Conservation (phyloP, 1,140 invertebrate genomes). For the Drosophila truncata region DNA sequence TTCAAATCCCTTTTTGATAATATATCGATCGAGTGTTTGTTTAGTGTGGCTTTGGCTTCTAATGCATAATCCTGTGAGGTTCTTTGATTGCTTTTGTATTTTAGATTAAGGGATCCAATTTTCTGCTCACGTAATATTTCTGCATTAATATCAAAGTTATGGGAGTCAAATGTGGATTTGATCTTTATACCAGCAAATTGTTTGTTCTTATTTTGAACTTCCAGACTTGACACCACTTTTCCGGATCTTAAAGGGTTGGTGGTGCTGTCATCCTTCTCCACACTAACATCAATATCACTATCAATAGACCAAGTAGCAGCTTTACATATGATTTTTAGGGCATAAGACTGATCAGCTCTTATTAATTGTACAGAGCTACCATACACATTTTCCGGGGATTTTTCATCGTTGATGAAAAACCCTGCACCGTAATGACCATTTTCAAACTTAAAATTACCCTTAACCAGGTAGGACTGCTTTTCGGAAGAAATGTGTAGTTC, state of each 20-base stretch:
- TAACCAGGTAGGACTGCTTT: slow-evolving; percentile 60
- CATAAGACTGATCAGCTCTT: slow-evolving; percentile 37
- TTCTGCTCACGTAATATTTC: slow-evolving; percentile 58
- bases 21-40: slow-evolving; percentile 69
- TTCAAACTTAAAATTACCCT: slow-evolving; percentile 59
- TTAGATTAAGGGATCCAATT: slow-evolving; percentile 49
- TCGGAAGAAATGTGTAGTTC: slow-evolving; percentile 61
- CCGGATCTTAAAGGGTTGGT: slow-evolving; percentile 35
- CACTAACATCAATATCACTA: slow-evolving; percentile 15
- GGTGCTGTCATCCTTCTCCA: slow-evolving; percentile 34
- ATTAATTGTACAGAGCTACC: slow-evolving; percentile 56
- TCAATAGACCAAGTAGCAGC: slow-evolving; percentile 46
- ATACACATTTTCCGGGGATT: slow-evolving; percentile 56
- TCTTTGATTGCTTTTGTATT: slow-evolving; percentile 63
- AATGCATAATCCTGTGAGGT: slow-evolving; percentile 80
- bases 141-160: slow-evolving; percentile 58
- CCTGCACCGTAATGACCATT: slow-evolving; percentile 60
- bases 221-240: slow-evolving; percentile 43
- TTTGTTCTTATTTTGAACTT: slow-evolving; percentile 55
- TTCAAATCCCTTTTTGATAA: slow-evolving; percentile 57
- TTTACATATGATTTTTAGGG: slow-evolving; percentile 49
- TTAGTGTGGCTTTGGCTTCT: slow-evolving; percentile 58
- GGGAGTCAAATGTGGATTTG: slow-evolving; percentile 30
- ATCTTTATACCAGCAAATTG: slow-evolving; percentile 42
- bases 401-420: slow-evolving; percentile 71